A percentile compares a stretch with the other conserved stretches of the same genome.
phyloP scores from a whole-genome alignment of 2,888 invertebrate species.

The Nudaria mundana region DNA sequence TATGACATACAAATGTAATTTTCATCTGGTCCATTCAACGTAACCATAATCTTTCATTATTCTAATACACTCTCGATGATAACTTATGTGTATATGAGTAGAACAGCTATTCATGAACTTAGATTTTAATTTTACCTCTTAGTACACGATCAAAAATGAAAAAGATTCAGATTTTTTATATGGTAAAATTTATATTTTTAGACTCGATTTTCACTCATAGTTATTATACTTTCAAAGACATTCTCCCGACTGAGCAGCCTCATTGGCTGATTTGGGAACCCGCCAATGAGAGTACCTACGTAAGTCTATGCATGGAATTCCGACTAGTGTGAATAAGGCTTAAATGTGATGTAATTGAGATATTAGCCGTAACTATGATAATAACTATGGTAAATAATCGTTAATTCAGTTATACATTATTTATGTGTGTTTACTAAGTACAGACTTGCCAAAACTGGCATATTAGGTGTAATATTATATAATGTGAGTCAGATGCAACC shows the following conservation, averaged over 20 bases:
- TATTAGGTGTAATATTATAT: conserved; percentile 36
- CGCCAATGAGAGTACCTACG: too few relatives aligned
- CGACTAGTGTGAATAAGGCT: too few relatives aligned
- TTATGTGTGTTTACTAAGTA: conserved; percentile 39
- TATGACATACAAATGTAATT: conserved; percentile 31
- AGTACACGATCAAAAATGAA: too few relatives aligned
- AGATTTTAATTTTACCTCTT: conserved; percentile 17
- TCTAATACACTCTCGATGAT: conserved; percentile 21
- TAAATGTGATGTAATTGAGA: too few relatives aligned
- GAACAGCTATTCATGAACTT: conserved; percentile 21
- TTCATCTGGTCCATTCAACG: conserved; percentile 33
- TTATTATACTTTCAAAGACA: too few relatives aligned
- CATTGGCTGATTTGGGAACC: too few relatives aligned
- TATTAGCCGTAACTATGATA: too few relatives aligned
- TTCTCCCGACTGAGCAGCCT: too few relatives aligned
- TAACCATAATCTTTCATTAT: conserved; percentile 24
- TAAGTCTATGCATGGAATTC: too few relatives aligned
- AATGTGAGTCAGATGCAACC: conserved; percentile 56
- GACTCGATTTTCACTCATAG: too few relatives aligned
- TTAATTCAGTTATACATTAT: conserved; percentile 7
- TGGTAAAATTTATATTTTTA: conserved; percentile 10
- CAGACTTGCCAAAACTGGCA: conserved; percentile 41
- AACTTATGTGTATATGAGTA: conserved; percentile 21
- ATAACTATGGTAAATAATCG: too few relatives aligned
- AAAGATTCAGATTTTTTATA: neutral